Conservation (phyloP, 2,888 invertebrate species). For the Anaspis maculata region DNA sequence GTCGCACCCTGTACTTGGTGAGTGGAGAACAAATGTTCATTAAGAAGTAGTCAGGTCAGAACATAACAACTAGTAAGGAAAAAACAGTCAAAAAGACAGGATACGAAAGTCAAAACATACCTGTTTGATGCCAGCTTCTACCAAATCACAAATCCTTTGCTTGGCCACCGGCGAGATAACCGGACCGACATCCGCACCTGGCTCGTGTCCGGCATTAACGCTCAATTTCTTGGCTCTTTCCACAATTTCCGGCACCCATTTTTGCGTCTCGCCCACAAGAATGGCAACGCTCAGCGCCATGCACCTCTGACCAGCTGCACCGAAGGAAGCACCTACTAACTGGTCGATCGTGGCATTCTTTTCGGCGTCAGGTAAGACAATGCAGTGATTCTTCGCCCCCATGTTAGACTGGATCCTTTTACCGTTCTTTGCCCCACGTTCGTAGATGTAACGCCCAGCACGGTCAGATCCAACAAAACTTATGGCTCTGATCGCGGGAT, state of each 20-base stretch:
- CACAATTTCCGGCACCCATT: slow-evolving; percentile 92
- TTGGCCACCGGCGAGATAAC: slow-evolving; percentile 92
- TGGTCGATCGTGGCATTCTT: slow-evolving; percentile 94
- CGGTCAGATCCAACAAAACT: slow-evolving; percentile 97
- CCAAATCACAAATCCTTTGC: slow-evolving; percentile 66
- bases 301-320: slow-evolving; percentile 97
- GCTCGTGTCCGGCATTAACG: slow-evolving; percentile 83
- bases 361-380: slow-evolving; percentile 95
- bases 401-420: slow-evolving; percentile 93
- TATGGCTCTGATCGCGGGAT: slow-evolving; percentile 91
- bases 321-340: slow-evolving; percentile 81
- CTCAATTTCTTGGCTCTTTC: slow-evolving; percentile 68
- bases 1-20: too few relatives aligned
- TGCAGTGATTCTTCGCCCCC: slow-evolving; percentile 99
- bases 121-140: slow-evolving; percentile 63
- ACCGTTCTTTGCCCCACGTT: slow-evolving; percentile 81
- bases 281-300: slow-evolving; percentile 97
- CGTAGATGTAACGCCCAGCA: slow-evolving; percentile 94
- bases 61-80: too few relatives aligned
- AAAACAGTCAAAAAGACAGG: too few relatives aligned
- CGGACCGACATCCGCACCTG: slow-evolving; percentile 80
- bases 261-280: slow-evolving; percentile 79
- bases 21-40: too few relatives aligned
- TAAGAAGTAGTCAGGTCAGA: too few relatives aligned
- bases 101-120: too few relatives aligned